These are phyloP conservation scores for Antitype chi DNA, from an alignment of 2,888 invertebrate species.

Conservation along the genomic window DNA sequence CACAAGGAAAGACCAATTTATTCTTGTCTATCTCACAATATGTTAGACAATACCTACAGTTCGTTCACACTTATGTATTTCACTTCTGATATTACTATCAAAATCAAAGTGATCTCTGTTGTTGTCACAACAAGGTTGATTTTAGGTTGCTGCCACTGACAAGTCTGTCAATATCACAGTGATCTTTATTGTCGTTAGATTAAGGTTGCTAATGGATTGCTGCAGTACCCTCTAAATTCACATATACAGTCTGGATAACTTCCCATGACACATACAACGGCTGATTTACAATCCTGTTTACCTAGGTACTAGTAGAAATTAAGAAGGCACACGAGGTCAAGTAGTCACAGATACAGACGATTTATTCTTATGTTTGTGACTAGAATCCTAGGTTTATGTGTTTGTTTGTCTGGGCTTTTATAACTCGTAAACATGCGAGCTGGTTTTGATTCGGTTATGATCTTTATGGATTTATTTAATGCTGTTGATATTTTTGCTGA, in stretches of 20 bases:
- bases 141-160: too few relatives aligned
- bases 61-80: too few relatives aligned
- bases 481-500: neutral
- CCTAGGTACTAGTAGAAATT: constrained; percentile 5
- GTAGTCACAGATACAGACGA: constrained; percentile 15
- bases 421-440: constrained; percentile 25
- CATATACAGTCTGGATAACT: neutral
- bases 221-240: neutral
- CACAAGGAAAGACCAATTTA: neutral
- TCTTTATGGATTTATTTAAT: neutral
- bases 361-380: constrained; percentile 54
- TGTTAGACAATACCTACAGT: neutral
- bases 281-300: constrained; percentile 58
- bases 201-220: too few relatives aligned
- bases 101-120: too few relatives aligned
- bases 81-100: too few relatives aligned
- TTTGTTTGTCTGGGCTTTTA: constrained; percentile 40
- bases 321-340: constrained; percentile 31
- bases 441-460: constrained; percentile 12
- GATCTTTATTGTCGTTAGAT: too few relatives aligned
- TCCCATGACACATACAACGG: constrained; percentile 21
- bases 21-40: neutral
- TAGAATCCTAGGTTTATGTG: constrained; percentile 39
- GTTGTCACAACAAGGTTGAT: too few relatives aligned
- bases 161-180: too few relatives aligned